phyloP scores from a whole-genome alignment of 2,797 vertebrate genomes.

The Scleropages formosus region DNA sequence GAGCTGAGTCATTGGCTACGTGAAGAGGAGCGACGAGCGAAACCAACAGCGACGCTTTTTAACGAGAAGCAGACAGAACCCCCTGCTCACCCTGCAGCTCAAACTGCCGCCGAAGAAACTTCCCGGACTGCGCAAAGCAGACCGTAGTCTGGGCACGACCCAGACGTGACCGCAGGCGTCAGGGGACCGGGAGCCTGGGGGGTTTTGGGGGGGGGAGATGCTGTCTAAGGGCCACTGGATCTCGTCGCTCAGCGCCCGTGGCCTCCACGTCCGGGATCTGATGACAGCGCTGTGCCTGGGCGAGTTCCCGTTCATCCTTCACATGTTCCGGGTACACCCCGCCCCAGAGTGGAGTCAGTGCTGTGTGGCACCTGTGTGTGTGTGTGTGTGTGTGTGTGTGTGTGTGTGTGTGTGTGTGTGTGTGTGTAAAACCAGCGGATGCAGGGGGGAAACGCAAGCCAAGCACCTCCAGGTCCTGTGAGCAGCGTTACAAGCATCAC shows the following conservation, averaged over 20 bases:
- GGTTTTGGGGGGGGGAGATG: neutral
- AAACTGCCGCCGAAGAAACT: slow-evolving; percentile 1
- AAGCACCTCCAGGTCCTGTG: too few relatives aligned
- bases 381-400: too few relatives aligned
- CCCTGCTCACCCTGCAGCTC: slow-evolving; percentile 3
- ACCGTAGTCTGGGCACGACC: neutral
- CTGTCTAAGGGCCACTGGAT: neutral
- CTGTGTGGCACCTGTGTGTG: too few relatives aligned
- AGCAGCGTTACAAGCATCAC: too few relatives aligned
- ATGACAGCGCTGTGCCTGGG: too few relatives aligned
- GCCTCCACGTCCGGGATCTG: too few relatives aligned
- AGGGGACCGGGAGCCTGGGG: neutral
- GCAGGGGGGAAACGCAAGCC: too few relatives aligned
- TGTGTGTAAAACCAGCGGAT: too few relatives aligned
- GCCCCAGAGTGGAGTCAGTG: too few relatives aligned
- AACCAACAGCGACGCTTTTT: slow-evolving; percentile 44
- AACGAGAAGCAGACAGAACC: slow-evolving; percentile 24
- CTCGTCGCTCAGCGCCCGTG: neutral
- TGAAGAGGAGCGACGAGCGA: slow-evolving; percentile 51
- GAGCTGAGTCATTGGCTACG: slow-evolving; percentile 60
- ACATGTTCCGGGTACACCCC: too few relatives aligned
- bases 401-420: too few relatives aligned
- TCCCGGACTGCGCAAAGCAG: neutral
- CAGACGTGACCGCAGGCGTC: neutral
- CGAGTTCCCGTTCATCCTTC: too few relatives aligned